Base-by-base conservation (phyloP, 2,797 vertebrate species). In the Coluber constrictor region DNA sequence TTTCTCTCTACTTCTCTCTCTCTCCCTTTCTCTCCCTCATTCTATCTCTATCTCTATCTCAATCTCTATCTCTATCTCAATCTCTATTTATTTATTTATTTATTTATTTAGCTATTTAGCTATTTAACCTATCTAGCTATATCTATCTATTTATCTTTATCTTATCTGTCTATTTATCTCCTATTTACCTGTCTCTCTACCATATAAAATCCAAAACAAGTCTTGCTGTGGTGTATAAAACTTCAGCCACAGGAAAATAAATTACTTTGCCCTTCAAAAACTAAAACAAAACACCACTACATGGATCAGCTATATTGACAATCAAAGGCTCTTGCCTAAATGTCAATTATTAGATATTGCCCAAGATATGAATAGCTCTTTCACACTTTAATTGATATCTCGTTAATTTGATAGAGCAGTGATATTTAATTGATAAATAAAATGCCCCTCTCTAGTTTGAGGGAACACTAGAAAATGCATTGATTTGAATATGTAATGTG, bases 401-500 rank as follows among this genome's bases (percentile, higher is more conserved):
- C 3, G 32, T 61, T 94, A 93, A 93, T 94, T 93, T 9, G 5
- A 37, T 60, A 90, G 18, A 56, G 61, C 29, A 95, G 54, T 63
- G 66, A 13, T 74, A 86, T 87, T 55, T 93, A 95, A 88, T 20
- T 93, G 60, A 92, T 91, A 89, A 92, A 11, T 94, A 83, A 94
- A 94, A 88, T 90, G 93, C 88, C 95, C 92, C 18, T 86, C 90
- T 70, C 57, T 94, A 91, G 55, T 90, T 93, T 94, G 0, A 89
- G 74, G 54, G 55, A 90, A 3, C 87, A 86, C 74, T 90, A 94
- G 90, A 54, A 37, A 95, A 95, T 93, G 63, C 92, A 93, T 51
- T n/a, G 79, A 91, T 95, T 90, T 92, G 88, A 95, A 95, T 90
- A 89, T 91, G 87, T 74, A 96, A 96, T 95, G 95, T 94, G 59